Percentiles rank a stretch among this genome's conserved stretches.
Conservation (phyloP, 2,113 vertebrate species). For the Gallinago jamesoni region DNA sequence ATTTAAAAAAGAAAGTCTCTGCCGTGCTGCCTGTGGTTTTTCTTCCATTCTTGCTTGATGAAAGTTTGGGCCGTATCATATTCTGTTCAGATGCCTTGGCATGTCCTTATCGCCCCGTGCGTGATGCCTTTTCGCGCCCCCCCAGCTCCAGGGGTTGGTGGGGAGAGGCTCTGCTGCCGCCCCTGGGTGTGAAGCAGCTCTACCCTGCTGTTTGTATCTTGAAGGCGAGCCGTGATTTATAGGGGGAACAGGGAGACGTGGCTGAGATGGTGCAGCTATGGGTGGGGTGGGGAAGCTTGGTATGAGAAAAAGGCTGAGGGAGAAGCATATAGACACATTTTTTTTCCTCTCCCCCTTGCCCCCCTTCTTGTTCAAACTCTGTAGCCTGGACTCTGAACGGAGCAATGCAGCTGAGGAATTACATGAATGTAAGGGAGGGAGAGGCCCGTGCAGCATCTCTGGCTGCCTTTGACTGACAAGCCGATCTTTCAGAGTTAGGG, state of each 20-base stretch:
- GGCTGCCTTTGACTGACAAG: background rate
- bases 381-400: background rate
- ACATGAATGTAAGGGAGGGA: constrained; percentile 59
- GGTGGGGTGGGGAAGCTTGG: constrained; percentile 9
- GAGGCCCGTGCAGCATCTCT: constrained; percentile 11
- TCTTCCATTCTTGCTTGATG: background rate
- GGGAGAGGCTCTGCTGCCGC: background rate
- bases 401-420: constrained; percentile 52
- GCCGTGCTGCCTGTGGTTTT: background rate
- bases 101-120: background rate
- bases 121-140: background rate
- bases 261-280: background rate
- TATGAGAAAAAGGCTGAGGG: constrained; percentile 49
- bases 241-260: background rate
- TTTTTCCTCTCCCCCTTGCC: background rate
- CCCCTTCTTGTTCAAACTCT: background rate
- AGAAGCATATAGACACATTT: background rate
- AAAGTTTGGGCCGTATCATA: background rate
- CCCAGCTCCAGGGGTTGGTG: background rate
- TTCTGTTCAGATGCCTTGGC: background rate
- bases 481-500: background rate
- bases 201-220: background rate
- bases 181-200: background rate
- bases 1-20: background rate
- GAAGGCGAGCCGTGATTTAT: background rate